phyloP scores from a whole-genome alignment of 1,140 invertebrate genomes.

The Drosophila repletoides region DNA sequence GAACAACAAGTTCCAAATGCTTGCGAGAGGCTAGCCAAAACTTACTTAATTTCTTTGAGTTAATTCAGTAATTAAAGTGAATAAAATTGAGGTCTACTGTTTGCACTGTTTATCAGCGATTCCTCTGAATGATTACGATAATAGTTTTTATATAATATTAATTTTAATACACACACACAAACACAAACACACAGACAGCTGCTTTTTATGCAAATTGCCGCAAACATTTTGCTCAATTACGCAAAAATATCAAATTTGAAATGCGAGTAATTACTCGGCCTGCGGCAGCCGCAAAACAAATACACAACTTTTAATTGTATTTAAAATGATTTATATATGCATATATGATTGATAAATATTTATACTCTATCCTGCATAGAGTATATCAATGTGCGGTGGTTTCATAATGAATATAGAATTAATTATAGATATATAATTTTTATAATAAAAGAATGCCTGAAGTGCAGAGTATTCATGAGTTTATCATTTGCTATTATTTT shows the following conservation, averaged over 20 bases:
- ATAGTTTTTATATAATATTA: slow-evolving; percentile 1
- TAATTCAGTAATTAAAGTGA: too few relatives aligned
- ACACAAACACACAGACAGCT: not conserved
- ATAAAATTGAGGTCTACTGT: slow-evolving; percentile 6
- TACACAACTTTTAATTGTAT: slow-evolving; percentile 32
- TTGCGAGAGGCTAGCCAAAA: too few relatives aligned
- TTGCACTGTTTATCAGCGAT: not conserved
- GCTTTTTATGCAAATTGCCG: slow-evolving; percentile 24
- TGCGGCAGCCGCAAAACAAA: slow-evolving; percentile 17
- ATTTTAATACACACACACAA: not conserved
- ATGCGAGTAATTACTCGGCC: slow-evolving; percentile 25
- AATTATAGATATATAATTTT: not conserved
- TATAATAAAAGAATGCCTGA: not conserved
- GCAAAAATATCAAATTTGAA: slow-evolving; percentile 37
- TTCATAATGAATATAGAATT: too few relatives aligned
- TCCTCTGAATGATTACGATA: slow-evolving; percentile 8
- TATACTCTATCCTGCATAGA: not conserved
- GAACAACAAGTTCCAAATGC: too few relatives aligned
- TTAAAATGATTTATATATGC: slow-evolving; percentile 37
- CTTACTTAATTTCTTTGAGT: too few relatives aligned
- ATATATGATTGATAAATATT: slow-evolving; percentile 18
- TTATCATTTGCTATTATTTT: not conserved
- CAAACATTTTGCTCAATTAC: slow-evolving; percentile 40
- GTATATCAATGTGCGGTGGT: too few relatives aligned
- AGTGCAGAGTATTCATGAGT: not conserved